Evolutionary conservation across 2,888 invertebrate genomes (phyloP).

Genomic region (Leistus spinibarbis): DNA sequence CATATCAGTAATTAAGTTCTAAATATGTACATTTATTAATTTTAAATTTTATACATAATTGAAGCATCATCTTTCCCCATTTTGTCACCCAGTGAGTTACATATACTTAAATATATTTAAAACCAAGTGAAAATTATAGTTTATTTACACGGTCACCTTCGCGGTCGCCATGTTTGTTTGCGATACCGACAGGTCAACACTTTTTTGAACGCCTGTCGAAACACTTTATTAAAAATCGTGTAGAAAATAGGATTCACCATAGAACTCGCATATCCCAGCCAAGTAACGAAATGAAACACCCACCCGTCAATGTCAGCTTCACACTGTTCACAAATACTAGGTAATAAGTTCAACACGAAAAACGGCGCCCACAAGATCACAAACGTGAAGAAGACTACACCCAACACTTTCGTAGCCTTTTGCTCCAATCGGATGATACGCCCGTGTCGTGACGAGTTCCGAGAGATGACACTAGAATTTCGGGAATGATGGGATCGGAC

Average conservation of each 20-base stretch:
- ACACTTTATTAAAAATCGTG: conserved; percentile 93
- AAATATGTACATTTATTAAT: conserved; percentile 2
- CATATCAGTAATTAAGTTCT: background rate
- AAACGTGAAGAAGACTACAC: conserved; percentile 93
- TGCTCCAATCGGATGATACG: conserved; percentile 87
- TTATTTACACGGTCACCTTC: conserved; percentile 54
- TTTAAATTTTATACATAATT: conserved; percentile 44
- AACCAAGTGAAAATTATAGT: background rate
- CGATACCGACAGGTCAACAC: conserved; percentile 80
- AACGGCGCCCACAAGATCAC: conserved; percentile 96
- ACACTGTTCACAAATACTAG: conserved; percentile 82
- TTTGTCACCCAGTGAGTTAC: conserved; percentile 29
- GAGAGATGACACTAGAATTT: conserved; percentile 80
- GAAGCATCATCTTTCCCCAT: conserved; percentile 55
- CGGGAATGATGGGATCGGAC: conserved; percentile 75
- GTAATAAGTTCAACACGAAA: conserved; percentile 86
- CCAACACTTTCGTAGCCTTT: conserved; percentile 94
- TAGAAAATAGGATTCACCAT: conserved; percentile 97
- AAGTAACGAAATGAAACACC: conserved; percentile 86
- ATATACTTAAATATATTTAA: background rate
- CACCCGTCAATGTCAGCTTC: conserved; percentile 76
- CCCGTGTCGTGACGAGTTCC: conserved; percentile 82
- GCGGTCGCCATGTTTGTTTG: conserved; percentile 64
- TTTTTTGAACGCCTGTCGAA: conserved; percentile 88
- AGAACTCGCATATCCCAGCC: conserved; percentile 93